Conservation (phyloP, 2,797 vertebrate species). For the Brotula barbata region DNA sequence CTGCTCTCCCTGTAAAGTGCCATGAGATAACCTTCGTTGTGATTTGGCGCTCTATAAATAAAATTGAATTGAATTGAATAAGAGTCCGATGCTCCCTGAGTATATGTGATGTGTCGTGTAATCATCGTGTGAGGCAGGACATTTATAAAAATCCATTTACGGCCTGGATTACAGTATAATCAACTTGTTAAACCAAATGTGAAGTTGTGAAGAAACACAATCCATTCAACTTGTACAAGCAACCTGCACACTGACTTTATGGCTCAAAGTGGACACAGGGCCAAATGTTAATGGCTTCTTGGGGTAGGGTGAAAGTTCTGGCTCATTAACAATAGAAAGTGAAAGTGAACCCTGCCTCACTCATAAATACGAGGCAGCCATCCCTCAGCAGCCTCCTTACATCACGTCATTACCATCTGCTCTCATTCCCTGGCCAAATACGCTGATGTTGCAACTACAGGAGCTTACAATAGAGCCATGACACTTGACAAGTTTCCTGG, state of each 20-base stretch:
- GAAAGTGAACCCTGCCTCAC: constrained; percentile 57
- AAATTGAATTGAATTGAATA: too few species aligned
- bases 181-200: too few species aligned
- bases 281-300: constrained; percentile 29
- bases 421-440: constrained; percentile 58
- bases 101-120: too few species aligned
- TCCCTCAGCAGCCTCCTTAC: constrained; percentile 65
- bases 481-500: constrained; percentile 54
- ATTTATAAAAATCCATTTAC: too few species aligned
- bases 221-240: too few species aligned
- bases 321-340: constrained; percentile 58
- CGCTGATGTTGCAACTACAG: constrained; percentile 65
- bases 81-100: too few species aligned
- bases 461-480: constrained; percentile 48
- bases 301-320: constrained; percentile 41
- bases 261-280: constrained; percentile 4
- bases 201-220: too few species aligned
- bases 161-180: too few species aligned
- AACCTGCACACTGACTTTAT: neutral
- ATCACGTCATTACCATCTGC: constrained; percentile 56
- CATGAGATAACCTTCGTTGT: too few species aligned
- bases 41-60: too few species aligned
- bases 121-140: too few species aligned
- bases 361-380: constrained; percentile 41
- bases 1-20: too few species aligned